Conservation (phyloP, 2,113 vertebrate genomes). For the Burhinus bistriatus region DNA sequence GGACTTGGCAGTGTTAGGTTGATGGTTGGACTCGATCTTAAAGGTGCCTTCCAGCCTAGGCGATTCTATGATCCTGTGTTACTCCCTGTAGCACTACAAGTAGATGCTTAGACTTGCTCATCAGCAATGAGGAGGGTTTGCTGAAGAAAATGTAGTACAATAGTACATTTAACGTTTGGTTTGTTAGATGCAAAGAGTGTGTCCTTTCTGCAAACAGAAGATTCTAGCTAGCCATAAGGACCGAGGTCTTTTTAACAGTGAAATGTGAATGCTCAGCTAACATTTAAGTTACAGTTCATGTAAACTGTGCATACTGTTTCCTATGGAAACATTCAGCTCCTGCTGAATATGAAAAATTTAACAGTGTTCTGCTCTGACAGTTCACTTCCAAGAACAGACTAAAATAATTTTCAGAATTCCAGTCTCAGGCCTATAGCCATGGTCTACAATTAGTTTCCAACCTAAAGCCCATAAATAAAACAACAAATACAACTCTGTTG, state of each 20-base stretch:
- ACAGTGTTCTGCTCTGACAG: rapidly evolving
- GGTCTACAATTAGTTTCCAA: background rate
- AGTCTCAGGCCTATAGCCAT: background rate
- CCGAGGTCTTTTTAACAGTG: background rate
- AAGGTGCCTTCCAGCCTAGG: too few relatives aligned
- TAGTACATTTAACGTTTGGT: background rate
- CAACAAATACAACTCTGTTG: background rate
- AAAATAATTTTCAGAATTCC: background rate
- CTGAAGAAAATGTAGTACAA: background rate
- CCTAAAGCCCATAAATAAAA: background rate
- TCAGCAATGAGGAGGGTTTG: background rate
- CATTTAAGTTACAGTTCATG: background rate
- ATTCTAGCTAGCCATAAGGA: background rate
- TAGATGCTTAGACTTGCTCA: background rate
- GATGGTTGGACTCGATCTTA: too few relatives aligned
- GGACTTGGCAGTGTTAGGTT: too few relatives aligned
- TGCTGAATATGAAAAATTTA: background rate
- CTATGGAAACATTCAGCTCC: rapidly evolving
- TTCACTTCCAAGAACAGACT: background rate
- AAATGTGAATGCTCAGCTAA: background rate
- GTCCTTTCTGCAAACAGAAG: background rate
- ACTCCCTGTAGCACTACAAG: background rate
- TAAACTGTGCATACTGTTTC: background rate
- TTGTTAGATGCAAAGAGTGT: background rate
- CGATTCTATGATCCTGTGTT: too few relatives aligned